These are phyloP conservation scores for Anser brachyrhynchus DNA, from an alignment of 2,113 vertebrate species.

Conservation along the genomic window DNA sequence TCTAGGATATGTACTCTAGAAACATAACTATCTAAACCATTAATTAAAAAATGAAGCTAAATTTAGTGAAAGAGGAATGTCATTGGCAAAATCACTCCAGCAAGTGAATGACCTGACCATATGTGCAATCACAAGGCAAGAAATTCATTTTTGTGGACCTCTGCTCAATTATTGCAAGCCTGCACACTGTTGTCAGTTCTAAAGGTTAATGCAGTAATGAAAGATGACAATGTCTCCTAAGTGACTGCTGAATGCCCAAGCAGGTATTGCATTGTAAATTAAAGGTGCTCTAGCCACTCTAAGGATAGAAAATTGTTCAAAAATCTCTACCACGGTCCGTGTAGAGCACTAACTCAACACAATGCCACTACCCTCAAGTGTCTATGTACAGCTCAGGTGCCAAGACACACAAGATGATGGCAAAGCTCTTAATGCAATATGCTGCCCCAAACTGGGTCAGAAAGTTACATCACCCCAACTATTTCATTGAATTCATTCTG, in stretches of 20 bases:
- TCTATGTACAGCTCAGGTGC: neutral
- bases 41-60: neutral
- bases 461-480: neutral
- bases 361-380: neutral
- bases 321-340: neutral
- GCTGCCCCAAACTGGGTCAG: neutral
- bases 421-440: neutral
- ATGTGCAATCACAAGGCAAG: conserved; percentile 35
- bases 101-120: neutral
- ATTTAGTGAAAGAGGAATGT: neutral
- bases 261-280: conserved; percentile 41
- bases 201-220: conserved; percentile 70
- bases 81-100: conserved; percentile 8
- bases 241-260: conserved; percentile 27
- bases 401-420: neutral
- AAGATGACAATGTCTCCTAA: conserved; percentile 66
- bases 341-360: rapidly evolving
- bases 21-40: neutral
- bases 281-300: neutral
- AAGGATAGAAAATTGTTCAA: neutral
- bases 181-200: conserved; percentile 37
- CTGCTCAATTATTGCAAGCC: conserved; percentile 27
- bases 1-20: neutral
- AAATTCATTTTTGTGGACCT: conserved; percentile 65
- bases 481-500: neutral